Percentiles rank a stretch among this genome's conserved stretches.
These are phyloP conservation scores for Megalonaias nervosa DNA, from an alignment of 1,140 invertebrate species.

Conservation along the genomic window DNA sequence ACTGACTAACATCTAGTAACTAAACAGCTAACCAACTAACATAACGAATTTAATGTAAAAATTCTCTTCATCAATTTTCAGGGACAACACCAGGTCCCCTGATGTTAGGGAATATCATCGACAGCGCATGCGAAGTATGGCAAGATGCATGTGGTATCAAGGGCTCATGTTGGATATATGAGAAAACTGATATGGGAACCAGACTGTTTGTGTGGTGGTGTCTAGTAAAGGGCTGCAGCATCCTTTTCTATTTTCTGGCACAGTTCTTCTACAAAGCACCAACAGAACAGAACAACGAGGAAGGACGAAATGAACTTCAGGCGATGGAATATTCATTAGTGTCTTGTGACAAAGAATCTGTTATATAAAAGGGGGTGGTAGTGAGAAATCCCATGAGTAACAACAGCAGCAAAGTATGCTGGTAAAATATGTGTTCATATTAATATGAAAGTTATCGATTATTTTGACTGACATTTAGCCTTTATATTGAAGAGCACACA, in stretches of 20 bases:
- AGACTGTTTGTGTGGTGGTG: slow-evolving; percentile 54
- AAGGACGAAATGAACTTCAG: neutral
- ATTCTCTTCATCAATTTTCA: slow-evolving; percentile 27
- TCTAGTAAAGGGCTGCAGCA: slow-evolving; percentile 31
- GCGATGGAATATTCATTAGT: neutral
- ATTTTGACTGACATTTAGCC: too few species aligned
- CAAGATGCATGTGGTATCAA: slow-evolving; percentile 62
- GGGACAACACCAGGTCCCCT: slow-evolving; percentile 70
- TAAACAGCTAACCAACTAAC: too few species aligned
- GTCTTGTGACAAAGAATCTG: too few species aligned
- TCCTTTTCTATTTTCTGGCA: slow-evolving; percentile 45
- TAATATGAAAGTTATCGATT: too few species aligned
- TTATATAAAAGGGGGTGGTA: too few species aligned
- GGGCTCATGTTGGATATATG: slow-evolving; percentile 71
- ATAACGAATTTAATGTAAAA: neutral
- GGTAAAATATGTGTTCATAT: too few species aligned
- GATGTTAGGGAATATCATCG: slow-evolving; percentile 65
- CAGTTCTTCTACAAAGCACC: slow-evolving; percentile 49
- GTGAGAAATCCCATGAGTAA: too few species aligned
- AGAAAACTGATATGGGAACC: slow-evolving; percentile 63
- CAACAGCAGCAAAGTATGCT: too few species aligned
- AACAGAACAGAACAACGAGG: neutral
- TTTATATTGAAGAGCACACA: too few species aligned
- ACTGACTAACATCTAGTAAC: too few species aligned
- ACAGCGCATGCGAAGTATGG: slow-evolving; percentile 70